Evolutionary conservation across 2,797 vertebrate genomes (phyloP), one percentile per base, ranked within the genome.

Genomic region (Gephyroberyx darwinii): DNA sequence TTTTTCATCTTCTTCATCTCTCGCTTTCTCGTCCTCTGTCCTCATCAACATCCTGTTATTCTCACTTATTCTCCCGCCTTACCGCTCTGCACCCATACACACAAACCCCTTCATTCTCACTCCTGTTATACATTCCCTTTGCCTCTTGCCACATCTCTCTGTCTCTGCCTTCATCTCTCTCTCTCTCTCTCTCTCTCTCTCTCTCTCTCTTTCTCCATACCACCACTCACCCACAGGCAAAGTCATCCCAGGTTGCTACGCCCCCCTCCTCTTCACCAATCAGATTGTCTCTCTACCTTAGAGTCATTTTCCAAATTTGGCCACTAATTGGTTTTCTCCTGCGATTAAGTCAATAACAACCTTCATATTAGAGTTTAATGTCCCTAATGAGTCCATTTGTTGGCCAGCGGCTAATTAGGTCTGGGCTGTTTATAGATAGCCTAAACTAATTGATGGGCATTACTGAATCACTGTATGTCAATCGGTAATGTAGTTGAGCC

Each of bases 361-460:
- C 81, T 87, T 92, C 89, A 91, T 92, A 93, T 93, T 91, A 90
- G 83, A 72, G 77, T 91, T 89, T 91, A 93, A 93, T 91, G 88
- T 90, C 73, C 82, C 35, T 92, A 93, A 94, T 91, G 90, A 92
- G 84, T 81, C 83, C 76, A 87, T 91, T 88, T 89, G 84, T 86
- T 88, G 88, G 86, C 83, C 83, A 69, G 78, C 17, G 47, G 89
- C 84, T 92, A 91, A 93, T 92, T 85, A 82, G 81, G 70, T 84
- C 87, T 77, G 74, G 80, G 69, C 89, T 91, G 85, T 93, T 92
- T 91, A 88, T 88, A 88, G 90, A 93, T 87, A 86, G 86, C 68
- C 77, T 69, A 66, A 80, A 78, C 81, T 92, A 89, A 90, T 88
- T 91, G 89, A 92, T 86, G 84, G 86, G 77, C 84, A 82, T 81